These are phyloP conservation scores for Branchellion lobata DNA, from an alignment of 2,888 invertebrate species.

Conservation along the genomic window DNA sequence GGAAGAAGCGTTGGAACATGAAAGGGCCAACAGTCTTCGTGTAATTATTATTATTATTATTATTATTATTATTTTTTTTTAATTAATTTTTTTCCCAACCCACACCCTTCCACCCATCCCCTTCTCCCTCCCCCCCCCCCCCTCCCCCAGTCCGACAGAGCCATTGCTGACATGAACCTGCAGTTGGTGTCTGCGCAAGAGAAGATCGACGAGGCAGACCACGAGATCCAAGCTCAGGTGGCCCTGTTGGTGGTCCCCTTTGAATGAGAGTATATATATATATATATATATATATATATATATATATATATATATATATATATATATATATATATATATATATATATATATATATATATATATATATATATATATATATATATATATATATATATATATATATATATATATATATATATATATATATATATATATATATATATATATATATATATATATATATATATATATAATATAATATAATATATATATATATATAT, in stretches of 20 bases:
- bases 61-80: background rate
- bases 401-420: too few species aligned
- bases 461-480: too few species aligned
- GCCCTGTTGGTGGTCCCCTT: background rate
- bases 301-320: background rate
- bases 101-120: too few species aligned
- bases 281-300: constrained; percentile 1
- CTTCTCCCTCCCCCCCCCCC: too few species aligned
- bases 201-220: constrained; percentile 39
- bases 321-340: constrained; percentile 1
- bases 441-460: too few species aligned
- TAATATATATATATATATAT: too few species aligned
- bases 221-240: constrained; percentile 39
- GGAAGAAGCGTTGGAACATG: constrained; percentile 36
- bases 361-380: too few species aligned
- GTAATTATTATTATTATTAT: constrained; percentile 3
- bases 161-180: constrained; percentile 34
- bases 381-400: too few species aligned
- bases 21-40: constrained; percentile 25
- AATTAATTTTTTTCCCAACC: too few species aligned
- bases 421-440: too few species aligned
- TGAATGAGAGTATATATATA: background rate
- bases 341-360: constrained; percentile 7
- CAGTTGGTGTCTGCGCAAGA: constrained; percentile 41
- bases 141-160: constrained; percentile 13